Evolutionary conservation across 1,140 invertebrate species (phyloP).

Genomic region (Diprion similis): DNA sequence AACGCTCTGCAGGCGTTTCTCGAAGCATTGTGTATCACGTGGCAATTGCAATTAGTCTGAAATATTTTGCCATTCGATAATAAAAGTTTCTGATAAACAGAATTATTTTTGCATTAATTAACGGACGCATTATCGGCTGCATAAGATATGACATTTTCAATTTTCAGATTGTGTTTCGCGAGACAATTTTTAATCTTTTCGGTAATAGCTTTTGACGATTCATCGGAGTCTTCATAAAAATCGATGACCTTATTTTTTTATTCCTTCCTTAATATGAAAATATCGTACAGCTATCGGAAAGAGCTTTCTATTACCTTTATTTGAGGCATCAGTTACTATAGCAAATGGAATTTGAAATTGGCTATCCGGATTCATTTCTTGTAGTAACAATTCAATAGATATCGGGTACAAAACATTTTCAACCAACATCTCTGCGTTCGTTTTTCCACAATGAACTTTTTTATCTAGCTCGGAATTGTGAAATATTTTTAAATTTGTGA

Average conservation of each 20-base stretch:
- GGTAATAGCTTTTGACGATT: slow-evolving; percentile 27
- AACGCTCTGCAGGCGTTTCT: slow-evolving; percentile 24
- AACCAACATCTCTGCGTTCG: slow-evolving; percentile 18
- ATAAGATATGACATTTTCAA: slow-evolving; percentile 23
- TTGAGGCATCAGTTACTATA: slow-evolving; percentile 27
- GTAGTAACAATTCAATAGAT: slow-evolving; percentile 19
- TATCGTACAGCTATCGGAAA: slow-evolving; percentile 30
- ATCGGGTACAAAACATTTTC: slow-evolving; percentile 17
- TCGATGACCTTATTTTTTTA: slow-evolving; percentile 41
- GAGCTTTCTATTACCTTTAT: slow-evolving; percentile 31
- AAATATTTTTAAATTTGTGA: slow-evolving; percentile 20
- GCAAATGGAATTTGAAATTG: slow-evolving; percentile 22
- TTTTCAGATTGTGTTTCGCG: slow-evolving; percentile 16
- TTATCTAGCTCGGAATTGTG: slow-evolving; percentile 20
- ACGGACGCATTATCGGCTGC: slow-evolving; percentile 31
- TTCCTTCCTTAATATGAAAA: slow-evolving; percentile 28
- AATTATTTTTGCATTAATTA: slow-evolving; percentile 32
- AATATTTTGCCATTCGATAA: slow-evolving; percentile 28
- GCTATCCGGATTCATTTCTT: slow-evolving; percentile 9
- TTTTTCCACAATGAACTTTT: slow-evolving; percentile 23
- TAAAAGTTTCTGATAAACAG: slow-evolving; percentile 30
- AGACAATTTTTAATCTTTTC: slow-evolving; percentile 16
- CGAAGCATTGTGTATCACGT: slow-evolving; percentile 34
- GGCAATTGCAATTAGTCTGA: slow-evolving; percentile 36
- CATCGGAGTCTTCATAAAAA: slow-evolving; percentile 31